phyloP scores from a whole-genome alignment of 2,113 vertebrate genomes.

The Calonectris borealis region DNA sequence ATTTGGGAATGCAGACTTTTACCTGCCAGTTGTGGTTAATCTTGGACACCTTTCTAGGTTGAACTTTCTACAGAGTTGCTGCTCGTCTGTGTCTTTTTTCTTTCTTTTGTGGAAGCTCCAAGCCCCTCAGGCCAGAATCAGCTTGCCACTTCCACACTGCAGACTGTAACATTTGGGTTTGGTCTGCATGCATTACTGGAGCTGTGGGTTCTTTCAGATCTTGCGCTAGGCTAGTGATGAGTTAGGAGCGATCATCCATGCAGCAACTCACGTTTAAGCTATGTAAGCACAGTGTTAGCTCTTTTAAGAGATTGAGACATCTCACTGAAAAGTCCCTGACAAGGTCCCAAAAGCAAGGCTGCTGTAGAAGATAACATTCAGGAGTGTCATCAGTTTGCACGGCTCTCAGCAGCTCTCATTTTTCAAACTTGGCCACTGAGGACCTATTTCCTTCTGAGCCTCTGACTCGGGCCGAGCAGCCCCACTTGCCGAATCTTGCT shows the following conservation, averaged over 20 bases:
- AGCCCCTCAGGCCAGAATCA: not conserved
- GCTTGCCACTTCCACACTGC: not conserved
- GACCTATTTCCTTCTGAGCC: not conserved
- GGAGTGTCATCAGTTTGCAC: not conserved
- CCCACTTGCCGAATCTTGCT: not conserved
- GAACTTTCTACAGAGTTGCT: not conserved
- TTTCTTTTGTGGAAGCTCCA: not conserved
- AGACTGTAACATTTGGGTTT: not conserved
- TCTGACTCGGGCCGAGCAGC: not conserved
- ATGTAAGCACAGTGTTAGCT: not conserved
- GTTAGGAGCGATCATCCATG: not conserved
- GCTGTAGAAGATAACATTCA: not conserved
- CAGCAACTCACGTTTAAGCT: not conserved
- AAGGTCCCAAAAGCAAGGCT: not conserved
- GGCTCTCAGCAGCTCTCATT: not conserved
- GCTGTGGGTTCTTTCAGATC: not conserved
- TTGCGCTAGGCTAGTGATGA: not conserved
- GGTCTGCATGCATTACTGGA: not conserved
- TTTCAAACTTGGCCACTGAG: not conserved
- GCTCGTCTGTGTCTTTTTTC: not conserved
- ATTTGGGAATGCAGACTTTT: not conserved
- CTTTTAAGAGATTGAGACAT: not conserved
- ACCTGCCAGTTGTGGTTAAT: not conserved
- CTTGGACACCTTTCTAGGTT: not conserved
- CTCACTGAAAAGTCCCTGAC: not conserved